Evolutionary conservation across 2,888 invertebrate genomes (phyloP).

Genomic region (Luffia ferchaultella): DNA sequence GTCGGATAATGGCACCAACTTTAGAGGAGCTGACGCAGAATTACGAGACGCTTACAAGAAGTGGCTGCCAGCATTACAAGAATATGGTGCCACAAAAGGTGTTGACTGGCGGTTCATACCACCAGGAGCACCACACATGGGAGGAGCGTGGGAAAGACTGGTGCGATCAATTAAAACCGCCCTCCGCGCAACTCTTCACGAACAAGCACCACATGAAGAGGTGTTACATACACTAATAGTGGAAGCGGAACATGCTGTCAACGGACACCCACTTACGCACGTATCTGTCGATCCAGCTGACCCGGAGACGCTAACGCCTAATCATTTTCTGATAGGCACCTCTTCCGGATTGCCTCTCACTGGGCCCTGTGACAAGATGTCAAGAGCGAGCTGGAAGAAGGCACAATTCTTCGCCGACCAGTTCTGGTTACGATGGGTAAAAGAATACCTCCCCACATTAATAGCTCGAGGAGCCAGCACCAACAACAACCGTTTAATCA

Average conservation of each 20-base stretch:
- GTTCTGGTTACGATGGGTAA: slow-evolving; percentile 19
- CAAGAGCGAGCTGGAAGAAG: slow-evolving; percentile 17
- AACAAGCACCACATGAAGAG: neutral
- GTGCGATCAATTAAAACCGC: neutral
- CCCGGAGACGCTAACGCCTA: slow-evolving; percentile 20
- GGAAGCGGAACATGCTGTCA: too few relatives aligned
- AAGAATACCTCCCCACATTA: slow-evolving; percentile 19
- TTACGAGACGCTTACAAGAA: neutral
- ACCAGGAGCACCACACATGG: too few relatives aligned
- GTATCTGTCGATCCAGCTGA: slow-evolving; percentile 6
- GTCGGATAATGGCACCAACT: neutral
- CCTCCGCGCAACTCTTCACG: neutral
- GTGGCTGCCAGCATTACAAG: too few relatives aligned
- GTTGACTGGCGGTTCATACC: slow-evolving; percentile 1
- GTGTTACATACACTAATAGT: neutral
- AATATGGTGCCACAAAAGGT: neutral
- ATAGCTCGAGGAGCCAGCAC: neutral
- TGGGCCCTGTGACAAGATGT: slow-evolving; percentile 9
- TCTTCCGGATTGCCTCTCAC: slow-evolving; percentile 11
- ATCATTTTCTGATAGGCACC: slow-evolving; percentile 18
- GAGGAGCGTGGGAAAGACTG: too few relatives aligned
- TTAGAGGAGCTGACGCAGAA: neutral
- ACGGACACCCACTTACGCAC: too few relatives aligned
- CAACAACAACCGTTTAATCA: too few relatives aligned
- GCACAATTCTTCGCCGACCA: slow-evolving; percentile 12